Evolutionary conservation across 2,797 vertebrate species (phyloP).

Genomic region (Alosa sapidissima): DNA sequence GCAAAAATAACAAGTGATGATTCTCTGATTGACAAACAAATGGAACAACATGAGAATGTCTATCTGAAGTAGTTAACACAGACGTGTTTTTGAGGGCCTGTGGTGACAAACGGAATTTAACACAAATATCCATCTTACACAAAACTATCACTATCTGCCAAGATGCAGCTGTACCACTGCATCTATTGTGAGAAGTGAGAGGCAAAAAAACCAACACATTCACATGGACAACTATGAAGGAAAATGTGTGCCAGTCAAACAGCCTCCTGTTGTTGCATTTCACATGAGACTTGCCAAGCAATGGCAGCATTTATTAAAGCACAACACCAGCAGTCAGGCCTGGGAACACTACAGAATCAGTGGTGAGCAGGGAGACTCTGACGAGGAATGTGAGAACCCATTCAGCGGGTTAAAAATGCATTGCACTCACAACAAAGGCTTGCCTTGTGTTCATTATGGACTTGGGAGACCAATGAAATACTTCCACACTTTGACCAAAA

Average conservation of each 20-base stretch:
- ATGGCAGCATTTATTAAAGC: conserved; percentile 57
- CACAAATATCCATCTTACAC: neutral
- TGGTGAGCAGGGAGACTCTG: conserved; percentile 69
- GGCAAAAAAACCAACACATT: neutral
- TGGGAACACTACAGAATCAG: conserved; percentile 69
- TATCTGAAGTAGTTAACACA: neutral
- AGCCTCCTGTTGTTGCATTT: conserved; percentile 18
- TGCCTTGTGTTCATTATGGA: conserved; percentile 77
- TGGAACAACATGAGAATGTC: neutral
- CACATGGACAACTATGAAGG: conserved; percentile 18
- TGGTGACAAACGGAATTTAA: neutral
- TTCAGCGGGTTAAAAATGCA: conserved; percentile 76
- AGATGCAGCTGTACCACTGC: neutral
- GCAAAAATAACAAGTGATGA: neutral
- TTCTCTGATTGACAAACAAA: neutral
- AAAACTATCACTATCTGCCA: neutral
- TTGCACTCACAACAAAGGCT: conserved; percentile 73
- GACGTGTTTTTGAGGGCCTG: neutral
- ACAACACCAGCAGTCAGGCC: conserved; percentile 73
- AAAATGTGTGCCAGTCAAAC: conserved; percentile 17
- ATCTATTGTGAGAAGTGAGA: neutral
- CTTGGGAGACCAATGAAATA: conserved; percentile 67
- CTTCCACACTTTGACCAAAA: conserved; percentile 58
- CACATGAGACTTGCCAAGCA: conserved; percentile 22
- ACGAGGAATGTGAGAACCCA: conserved; percentile 75